Percentiles rank a stretch among this genome's conserved stretches.
phyloP scores from a whole-genome alignment of 2,888 invertebrate species.

The Philonicus albiceps region DNA sequence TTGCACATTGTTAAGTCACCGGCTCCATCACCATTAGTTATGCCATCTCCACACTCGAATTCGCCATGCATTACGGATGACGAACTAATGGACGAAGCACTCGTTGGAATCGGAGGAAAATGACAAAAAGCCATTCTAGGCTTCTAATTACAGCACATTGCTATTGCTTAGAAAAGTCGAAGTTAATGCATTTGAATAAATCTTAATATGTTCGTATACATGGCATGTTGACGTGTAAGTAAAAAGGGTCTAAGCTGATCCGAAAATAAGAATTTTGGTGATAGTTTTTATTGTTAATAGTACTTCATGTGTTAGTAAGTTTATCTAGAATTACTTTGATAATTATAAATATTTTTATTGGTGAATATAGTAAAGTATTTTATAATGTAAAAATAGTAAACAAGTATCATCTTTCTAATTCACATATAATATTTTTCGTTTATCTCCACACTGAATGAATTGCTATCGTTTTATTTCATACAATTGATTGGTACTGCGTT shows the following conservation, averaged over 20 bases:
- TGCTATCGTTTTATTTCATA: not conserved
- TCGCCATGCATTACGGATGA: slow-evolving; percentile 87
- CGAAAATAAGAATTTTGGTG: not conserved
- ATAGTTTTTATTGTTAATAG: not conserved
- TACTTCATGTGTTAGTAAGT: not conserved
- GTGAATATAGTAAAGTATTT: not conserved
- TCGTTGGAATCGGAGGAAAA: slow-evolving; percentile 38
- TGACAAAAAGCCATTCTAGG: slow-evolving; percentile 30
- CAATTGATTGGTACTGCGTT: not conserved
- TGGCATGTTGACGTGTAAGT: not conserved
- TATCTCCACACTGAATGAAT: not conserved
- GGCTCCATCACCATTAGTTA: slow-evolving; percentile 73
- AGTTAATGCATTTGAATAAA: not conserved
- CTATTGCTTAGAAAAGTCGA: not conserved
- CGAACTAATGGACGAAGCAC: slow-evolving; percentile 63
- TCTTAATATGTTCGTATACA: not conserved
- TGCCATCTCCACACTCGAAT: slow-evolving; percentile 69
- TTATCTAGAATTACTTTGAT: not conserved
- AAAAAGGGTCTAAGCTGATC: not conserved
- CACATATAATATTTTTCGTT: not conserved
- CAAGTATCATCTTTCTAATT: not conserved
- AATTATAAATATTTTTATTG: not conserved
- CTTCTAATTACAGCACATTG: not conserved
- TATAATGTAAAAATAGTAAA: not conserved
- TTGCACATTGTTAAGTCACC: slow-evolving; percentile 81